Base-by-base conservation (phyloP, 1,140 invertebrate species). In the Cydia amplana region DNA sequence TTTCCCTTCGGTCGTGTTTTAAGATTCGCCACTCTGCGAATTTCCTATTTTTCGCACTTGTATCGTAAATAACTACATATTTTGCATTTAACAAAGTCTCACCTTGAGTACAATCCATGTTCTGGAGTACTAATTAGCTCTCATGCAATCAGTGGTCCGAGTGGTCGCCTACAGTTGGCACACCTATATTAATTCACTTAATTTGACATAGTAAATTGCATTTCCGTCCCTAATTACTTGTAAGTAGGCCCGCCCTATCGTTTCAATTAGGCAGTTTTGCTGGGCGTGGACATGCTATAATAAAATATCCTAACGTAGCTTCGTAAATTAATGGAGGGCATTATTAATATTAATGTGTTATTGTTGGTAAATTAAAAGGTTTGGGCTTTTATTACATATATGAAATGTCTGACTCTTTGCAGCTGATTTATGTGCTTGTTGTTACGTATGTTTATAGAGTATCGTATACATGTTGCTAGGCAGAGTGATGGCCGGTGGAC, bases 221-320 rank as follows among this genome's bases (percentile, higher is more conserved):
- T 36, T 40, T 70, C 65, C 65, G 1, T 14, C 23, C 25, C 25
- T 64, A 64, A 36, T 32, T 40, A 70, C 28, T 36, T 40, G 18
- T 73, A 73, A 51, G 32, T 73, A 73, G 72, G 32, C 72, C 51
- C 20, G 72, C 72, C 43, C 72, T 25, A 25, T 28, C 10, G 2
- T 43, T 51, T 70, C 28, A 70, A 70, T 70, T 43, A 70, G 64
- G 28, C 20, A 36, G 28, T 32, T 43, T 67, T n/a, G 12, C 28
- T 36, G 65, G 64, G 64, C 55, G 64, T 18, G 65, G 55, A n/a
- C 20, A n/a, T 23, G 55, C 55, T 12, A 60, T 60, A 9, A 60
- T 60, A 60, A 60, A 60, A 20, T 60, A 60, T 60, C 10, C 20
- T 23, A 55, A 18, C 16, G 49, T 51, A 51, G 6, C 49, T 51